phyloP scores from a whole-genome alignment of 2,113 vertebrate species.

The Craseonycteris thonglongyai region DNA sequence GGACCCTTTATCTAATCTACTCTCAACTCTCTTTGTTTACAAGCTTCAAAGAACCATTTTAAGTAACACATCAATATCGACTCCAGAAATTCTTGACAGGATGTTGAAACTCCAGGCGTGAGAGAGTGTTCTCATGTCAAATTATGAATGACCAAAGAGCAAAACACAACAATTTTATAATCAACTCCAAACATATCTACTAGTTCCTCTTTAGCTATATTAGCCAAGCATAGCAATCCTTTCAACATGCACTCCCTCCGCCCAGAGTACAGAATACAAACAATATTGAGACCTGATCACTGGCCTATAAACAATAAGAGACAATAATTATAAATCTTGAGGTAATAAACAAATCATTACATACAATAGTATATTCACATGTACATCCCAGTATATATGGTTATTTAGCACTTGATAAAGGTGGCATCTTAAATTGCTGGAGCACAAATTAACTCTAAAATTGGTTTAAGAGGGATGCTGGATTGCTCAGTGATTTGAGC shows the following conservation, averaged over 20 bases:
- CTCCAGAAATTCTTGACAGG: not conserved
- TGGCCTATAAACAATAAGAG: not conserved
- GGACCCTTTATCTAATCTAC: not conserved
- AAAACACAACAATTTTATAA: not conserved
- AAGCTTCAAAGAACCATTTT: not conserved
- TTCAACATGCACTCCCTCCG: not conserved
- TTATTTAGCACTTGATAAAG: not conserved
- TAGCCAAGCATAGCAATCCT: not conserved
- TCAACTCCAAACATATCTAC: not conserved
- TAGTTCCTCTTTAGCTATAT: not conserved
- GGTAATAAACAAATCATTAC: not conserved
- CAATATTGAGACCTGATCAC: too few species aligned
- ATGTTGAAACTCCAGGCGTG: not conserved
- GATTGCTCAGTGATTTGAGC: too few species aligned
- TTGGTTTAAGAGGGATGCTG: not conserved
- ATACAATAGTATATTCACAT: not conserved
- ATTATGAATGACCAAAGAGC: not conserved
- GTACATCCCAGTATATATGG: not conserved
- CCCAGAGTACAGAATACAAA: too few species aligned
- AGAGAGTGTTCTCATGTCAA: not conserved
- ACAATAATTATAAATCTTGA: not conserved
- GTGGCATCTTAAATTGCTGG: not conserved
- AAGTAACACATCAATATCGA: not conserved
- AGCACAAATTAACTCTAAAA: not conserved
- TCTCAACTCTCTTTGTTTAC: not conserved